phyloP scores from a whole-genome alignment of 2,888 invertebrate species.

The Heteropelma amictum region DNA sequence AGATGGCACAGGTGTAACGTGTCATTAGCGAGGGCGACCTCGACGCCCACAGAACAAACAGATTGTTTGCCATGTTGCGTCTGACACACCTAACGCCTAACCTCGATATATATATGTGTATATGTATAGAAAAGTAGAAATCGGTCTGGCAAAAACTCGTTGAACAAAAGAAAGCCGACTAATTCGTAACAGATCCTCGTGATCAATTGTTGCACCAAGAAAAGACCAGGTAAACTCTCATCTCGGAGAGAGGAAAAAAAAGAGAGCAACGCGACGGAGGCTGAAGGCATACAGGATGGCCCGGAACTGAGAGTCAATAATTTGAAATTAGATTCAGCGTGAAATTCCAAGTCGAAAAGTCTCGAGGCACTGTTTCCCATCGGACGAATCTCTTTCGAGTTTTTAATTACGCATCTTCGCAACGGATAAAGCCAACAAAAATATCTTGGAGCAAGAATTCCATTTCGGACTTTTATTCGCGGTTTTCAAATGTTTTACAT shows the following conservation, averaged over 20 bases:
- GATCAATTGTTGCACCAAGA: slow-evolving; percentile 22
- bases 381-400: too few relatives aligned
- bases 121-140: neutral
- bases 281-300: neutral
- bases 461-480: too few relatives aligned
- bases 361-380: too few relatives aligned
- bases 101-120: neutral
- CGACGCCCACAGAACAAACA: slow-evolving; percentile 64
- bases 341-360: too few relatives aligned
- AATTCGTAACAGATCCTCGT: slow-evolving; percentile 46
- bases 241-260: neutral
- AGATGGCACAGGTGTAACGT: slow-evolving; percentile 63
- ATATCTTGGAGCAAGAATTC: too few relatives aligned
- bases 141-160: neutral
- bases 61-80: slow-evolving; percentile 59
- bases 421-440: too few relatives aligned
- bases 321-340: too few relatives aligned
- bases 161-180: slow-evolving; percentile 45
- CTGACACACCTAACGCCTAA: slow-evolving; percentile 58
- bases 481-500: too few relatives aligned
- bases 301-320: too few relatives aligned
- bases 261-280: neutral
- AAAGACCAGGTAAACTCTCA: slow-evolving; percentile 8
- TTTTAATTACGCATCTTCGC: too few relatives aligned
- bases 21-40: slow-evolving; percentile 60